Conservation (phyloP, 2,797 vertebrate genomes). For the Accipiter badius region DNA sequence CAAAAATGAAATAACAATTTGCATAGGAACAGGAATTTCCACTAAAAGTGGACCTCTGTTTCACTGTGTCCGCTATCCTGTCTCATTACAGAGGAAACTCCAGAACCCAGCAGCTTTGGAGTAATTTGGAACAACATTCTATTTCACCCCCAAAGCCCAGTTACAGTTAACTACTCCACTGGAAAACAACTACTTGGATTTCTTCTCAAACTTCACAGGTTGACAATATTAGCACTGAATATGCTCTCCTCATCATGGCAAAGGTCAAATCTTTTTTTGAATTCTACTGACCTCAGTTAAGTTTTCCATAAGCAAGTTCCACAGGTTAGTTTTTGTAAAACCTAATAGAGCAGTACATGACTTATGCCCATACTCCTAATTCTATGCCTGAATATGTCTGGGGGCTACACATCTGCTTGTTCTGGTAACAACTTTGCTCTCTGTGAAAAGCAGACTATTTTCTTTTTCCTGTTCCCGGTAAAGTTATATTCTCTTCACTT, state of each 20-base stretch:
- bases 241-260: not conserved
- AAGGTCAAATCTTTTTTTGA: not conserved
- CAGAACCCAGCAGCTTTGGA: not conserved
- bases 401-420: not conserved
- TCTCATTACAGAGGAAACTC: not conserved
- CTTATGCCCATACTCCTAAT: not conserved
- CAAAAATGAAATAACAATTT: not conserved
- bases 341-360: not conserved
- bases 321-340: not conserved
- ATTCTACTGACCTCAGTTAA: not conserved
- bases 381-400: not conserved
- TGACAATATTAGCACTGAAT: not conserved
- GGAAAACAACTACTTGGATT: not conserved
- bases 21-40: not conserved
- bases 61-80: not conserved
- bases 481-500: not conserved
- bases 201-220: not conserved
- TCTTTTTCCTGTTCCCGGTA: not conserved
- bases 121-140: not conserved
- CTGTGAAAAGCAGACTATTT: not conserved
- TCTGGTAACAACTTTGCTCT: not conserved
- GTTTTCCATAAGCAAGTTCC: not conserved
- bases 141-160: not conserved
- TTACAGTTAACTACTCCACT: not conserved
- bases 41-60: not conserved